Conservation (phyloP, 2,113 vertebrate species). For the Oceanodroma tethys region DNA sequence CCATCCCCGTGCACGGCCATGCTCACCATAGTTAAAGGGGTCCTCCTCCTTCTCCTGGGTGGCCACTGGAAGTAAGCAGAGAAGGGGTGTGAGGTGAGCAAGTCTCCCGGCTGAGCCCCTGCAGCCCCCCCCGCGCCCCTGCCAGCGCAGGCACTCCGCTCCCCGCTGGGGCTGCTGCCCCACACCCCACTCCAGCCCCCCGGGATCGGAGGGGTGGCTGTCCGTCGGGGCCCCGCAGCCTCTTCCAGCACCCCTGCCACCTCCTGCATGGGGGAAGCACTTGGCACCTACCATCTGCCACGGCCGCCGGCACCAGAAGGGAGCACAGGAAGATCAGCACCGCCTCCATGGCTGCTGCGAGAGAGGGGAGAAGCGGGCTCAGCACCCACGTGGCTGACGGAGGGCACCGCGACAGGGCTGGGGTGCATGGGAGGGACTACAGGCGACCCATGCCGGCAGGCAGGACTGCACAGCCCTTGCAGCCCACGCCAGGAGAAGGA, state of each 20-base stretch:
- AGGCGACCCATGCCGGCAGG: neutral
- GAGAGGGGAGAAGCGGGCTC: neutral
- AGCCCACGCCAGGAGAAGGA: neutral
- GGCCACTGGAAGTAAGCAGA: slow-evolving; percentile 25
- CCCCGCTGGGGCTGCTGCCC: neutral
- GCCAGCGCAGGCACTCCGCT: neutral
- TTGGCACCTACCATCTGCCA: slow-evolving; percentile 78
- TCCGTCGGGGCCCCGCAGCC: rapidly evolving
- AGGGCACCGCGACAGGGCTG: neutral
- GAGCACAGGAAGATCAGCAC: slow-evolving; percentile 84
- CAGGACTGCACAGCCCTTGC: neutral
- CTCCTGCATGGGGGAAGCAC: rapidly evolving
- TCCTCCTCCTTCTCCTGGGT: slow-evolving; percentile 72
- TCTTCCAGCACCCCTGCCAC: neutral
- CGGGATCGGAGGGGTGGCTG: rapidly evolving
- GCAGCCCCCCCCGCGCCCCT: neutral
- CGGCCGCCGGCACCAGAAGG: slow-evolving; percentile 78
- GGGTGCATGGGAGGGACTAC: rapidly evolving
- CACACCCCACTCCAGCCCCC: rapidly evolving
- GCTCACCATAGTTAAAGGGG: slow-evolving; percentile 82
- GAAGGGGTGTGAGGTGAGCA: neutral
- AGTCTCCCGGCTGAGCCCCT: neutral
- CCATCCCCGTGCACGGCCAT: rapidly evolving
- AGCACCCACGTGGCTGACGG: neutral
- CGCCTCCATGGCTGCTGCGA: slow-evolving; percentile 88